Percentiles rank a stretch among this genome's conserved stretches.
phyloP scores from a whole-genome alignment of 2,113 vertebrate genomes.

The Eubucco bourcierii region DNA sequence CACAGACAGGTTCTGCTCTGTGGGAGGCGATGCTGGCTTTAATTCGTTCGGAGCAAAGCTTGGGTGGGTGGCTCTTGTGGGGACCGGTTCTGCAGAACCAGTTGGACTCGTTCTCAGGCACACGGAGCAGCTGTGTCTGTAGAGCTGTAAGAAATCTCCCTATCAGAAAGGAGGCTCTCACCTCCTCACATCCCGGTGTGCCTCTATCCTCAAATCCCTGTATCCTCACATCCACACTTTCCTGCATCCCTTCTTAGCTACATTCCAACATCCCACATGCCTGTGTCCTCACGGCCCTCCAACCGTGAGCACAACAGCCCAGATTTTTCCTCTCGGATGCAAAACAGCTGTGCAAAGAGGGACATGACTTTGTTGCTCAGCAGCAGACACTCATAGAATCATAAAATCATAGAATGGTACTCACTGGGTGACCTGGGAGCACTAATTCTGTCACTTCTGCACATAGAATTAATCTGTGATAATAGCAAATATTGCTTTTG shows the following conservation, averaged over 20 bases:
- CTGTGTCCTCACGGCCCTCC: not conserved
- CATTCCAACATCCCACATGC: not conserved
- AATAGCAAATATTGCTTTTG: not conserved
- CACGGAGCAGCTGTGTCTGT: not conserved
- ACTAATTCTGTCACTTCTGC: not conserved
- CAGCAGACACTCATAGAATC: not conserved
- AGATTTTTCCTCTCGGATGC: not conserved
- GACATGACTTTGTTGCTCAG: not conserved
- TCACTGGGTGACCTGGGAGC: not conserved
- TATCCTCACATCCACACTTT: not conserved
- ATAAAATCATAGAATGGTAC: too few species aligned
- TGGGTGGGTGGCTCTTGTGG: not conserved
- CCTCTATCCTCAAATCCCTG: not conserved
- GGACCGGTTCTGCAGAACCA: not conserved
- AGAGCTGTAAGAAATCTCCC: not conserved
- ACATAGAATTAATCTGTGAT: not conserved
- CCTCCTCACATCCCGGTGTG: not conserved
- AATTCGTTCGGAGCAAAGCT: not conserved
- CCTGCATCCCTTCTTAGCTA: not conserved
- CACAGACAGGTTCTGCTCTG: not conserved
- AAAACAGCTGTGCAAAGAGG: not conserved
- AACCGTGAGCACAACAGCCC: not conserved
- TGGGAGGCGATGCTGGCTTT: not conserved
- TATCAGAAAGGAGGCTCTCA: not conserved
- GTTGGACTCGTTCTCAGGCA: not conserved